A percentile compares a stretch with the other conserved stretches of the same genome.
These are phyloP conservation scores for Lucilia cuprina DNA, from an alignment of 1,140 invertebrate genomes.

Conservation along the genomic window DNA sequence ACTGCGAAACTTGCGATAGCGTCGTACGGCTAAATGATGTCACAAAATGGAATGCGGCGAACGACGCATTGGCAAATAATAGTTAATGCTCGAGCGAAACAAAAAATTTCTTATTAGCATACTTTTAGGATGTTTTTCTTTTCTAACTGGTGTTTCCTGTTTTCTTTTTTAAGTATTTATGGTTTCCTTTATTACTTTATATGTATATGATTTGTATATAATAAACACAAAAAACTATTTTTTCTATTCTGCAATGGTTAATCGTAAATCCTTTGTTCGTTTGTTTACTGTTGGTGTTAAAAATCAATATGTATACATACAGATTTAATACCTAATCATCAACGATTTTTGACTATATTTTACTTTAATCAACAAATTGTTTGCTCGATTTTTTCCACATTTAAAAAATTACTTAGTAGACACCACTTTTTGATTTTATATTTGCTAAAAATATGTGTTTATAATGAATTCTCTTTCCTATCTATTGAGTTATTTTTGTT, in stretches of 20 bases:
- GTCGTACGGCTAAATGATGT: constrained; percentile 38
- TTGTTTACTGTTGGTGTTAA: not conserved
- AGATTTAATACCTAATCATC: no score
- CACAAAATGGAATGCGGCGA: constrained; percentile 40
- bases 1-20: constrained; percentile 38
- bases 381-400: no score
- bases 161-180: not conserved
- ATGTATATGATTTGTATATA: not conserved
- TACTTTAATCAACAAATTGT: no score
- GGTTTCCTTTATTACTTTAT: not conserved
- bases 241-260: no score
- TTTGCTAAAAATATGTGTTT: no score
- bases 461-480: no score
- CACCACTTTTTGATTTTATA: no score
- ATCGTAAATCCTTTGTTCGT: not conserved
- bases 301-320: not conserved
- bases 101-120: constrained; percentile 40
- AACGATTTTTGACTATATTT: no score
- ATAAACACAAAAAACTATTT: no score
- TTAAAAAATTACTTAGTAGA: no score
- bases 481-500: no score
- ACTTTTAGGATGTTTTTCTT: not conserved
- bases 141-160: not conserved
- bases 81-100: constrained; percentile 38
- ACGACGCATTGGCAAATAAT: constrained; percentile 36